Evolutionary conservation across 2,113 vertebrate species (phyloP), one percentile per base, ranked within the genome.

Genomic region (Actenoides lindsayi): DNA sequence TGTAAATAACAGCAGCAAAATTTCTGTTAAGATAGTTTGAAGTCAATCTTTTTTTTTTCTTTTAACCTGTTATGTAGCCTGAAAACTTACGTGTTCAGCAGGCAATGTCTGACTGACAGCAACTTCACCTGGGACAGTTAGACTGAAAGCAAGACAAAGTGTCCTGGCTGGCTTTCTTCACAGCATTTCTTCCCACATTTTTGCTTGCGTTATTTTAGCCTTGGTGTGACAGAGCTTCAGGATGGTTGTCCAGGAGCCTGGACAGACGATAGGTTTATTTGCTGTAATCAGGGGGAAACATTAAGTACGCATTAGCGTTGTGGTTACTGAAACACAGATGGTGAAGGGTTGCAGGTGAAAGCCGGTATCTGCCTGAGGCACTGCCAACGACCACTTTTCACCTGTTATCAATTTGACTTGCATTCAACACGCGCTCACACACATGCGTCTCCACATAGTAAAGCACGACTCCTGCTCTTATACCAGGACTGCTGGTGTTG

Each of bases 401-500:
- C 77, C 84, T 23, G 81, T 7, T 19, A 23, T n/a, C n/a, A 17
- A 1, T 30, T 1, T 18, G 13, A 28, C 46, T 16, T 7, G 14
- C 31, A 10, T 2, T 39, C 33, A 9, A 10, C 39, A 10, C 60
- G 2, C 31, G 3, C 59, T 13, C 24, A 3, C 6, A 6, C 24
- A 39, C 16, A 4, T 1, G 2, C n/a, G 6, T 3, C 56, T 35
- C 46, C 62, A 0, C 3, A 39, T 1, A 6, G 24, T 7, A 28
- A 37, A 51, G 21, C 14, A 1, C 6, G 6, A 4, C 23, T 1
- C 0, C 57, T 23, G 57, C 10, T 23, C 10, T 1, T 30, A 0
- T 1, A 21, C 3, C 33, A 5, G 35, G 25, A 4, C 67, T 28
- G 46, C 42, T 8, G 1, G n/a, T 0, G 10, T 21, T 5, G 27